phyloP scores from a whole-genome alignment of 2,797 vertebrate genomes.

The Trichosurus vulpecula region DNA sequence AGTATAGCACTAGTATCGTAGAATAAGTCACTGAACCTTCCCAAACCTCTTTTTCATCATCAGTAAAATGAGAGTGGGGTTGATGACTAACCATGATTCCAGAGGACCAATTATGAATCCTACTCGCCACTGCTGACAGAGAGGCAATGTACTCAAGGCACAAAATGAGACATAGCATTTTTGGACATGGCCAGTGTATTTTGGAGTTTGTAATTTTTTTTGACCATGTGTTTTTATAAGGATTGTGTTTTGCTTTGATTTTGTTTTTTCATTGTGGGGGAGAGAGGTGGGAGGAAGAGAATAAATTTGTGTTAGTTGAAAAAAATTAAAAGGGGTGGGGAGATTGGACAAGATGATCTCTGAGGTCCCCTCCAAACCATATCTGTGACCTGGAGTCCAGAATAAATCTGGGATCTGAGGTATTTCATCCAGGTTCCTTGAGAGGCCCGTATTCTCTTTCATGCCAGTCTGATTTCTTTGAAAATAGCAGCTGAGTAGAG shows the following conservation, averaged over 20 bases:
- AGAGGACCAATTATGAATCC: background rate
- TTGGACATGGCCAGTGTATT: background rate
- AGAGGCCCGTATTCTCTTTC: background rate
- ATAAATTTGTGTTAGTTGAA: background rate
- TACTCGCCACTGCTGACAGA: background rate
- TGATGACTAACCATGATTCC: background rate
- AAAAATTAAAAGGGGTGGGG: background rate
- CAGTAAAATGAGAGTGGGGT: background rate
- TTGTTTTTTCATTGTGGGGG: background rate
- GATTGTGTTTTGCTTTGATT: background rate
- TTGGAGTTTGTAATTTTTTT: background rate
- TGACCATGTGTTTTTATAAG: background rate
- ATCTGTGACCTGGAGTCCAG: background rate
- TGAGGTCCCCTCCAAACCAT: background rate
- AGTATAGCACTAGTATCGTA: background rate
- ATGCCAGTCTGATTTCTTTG: background rate
- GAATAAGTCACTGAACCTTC: background rate
- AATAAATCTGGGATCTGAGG: background rate
- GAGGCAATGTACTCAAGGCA: background rate
- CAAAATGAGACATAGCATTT: background rate
- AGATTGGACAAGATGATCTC: background rate
- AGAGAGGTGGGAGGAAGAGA: background rate
- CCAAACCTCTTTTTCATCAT: background rate
- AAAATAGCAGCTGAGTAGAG: background rate
- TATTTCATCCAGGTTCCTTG: background rate